These are phyloP conservation scores for Acestrorhynchus altus DNA, from an alignment of 2,797 vertebrate species.

Conservation along the genomic window DNA sequence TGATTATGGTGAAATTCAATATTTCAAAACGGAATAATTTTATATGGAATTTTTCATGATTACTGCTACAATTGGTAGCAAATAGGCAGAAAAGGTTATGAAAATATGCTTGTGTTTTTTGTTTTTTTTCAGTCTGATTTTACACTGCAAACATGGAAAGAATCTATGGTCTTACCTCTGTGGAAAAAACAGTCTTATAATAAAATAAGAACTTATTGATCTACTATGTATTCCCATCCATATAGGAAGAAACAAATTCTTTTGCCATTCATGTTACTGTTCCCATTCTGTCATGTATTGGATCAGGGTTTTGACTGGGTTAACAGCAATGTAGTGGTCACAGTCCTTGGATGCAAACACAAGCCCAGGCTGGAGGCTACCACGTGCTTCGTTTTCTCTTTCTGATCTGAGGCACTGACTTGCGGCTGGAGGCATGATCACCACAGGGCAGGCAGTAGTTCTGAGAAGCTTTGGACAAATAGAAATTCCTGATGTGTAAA, in stretches of 20 bases:
- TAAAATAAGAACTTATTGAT: not conserved
- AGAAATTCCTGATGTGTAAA: not conserved
- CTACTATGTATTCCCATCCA: not conserved
- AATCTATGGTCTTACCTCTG: not conserved
- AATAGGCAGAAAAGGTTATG: not conserved
- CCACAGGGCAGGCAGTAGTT: constrained; percentile 6
- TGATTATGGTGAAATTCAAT: not conserved
- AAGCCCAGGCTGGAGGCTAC: not conserved
- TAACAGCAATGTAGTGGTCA: no score
- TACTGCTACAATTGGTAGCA: not conserved
- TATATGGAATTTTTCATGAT: not conserved
- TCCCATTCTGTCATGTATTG: no score
- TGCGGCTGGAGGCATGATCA: not conserved
- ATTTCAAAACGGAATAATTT: not conserved
- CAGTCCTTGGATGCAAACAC: not conserved
- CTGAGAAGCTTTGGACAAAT: constrained; percentile 1
- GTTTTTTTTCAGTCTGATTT: not conserved
- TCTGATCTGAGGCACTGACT: constrained; percentile 11
- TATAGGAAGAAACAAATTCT: no score
- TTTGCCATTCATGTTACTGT: no score
- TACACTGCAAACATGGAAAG: not conserved
- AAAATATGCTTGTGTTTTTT: not conserved
- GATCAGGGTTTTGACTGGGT: not conserved
- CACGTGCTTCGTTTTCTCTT: not conserved
- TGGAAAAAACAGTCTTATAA: not conserved